A percentile compares a stretch with the other conserved stretches of the same genome.
These are phyloP conservation scores for Ctenopoma multispine DNA, from an alignment of 2,797 vertebrate species.

Conservation along the genomic window DNA sequence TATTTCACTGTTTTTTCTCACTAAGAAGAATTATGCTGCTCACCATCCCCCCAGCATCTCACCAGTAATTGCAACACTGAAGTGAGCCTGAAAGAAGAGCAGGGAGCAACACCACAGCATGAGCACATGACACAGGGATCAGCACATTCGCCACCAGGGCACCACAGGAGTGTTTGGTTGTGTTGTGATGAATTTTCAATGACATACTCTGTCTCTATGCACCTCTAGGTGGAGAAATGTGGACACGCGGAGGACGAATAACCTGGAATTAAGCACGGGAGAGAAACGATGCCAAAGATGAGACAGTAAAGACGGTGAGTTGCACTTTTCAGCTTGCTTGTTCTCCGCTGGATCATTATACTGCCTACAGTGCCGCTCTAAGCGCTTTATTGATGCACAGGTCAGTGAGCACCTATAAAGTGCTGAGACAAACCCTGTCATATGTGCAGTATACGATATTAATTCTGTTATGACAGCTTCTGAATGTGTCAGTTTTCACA, in stretches of 20 bases:
- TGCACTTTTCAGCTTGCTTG: conserved; percentile 10
- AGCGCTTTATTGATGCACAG: conserved; percentile 26
- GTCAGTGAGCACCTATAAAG: conserved; percentile 18
- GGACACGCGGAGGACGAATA: conserved; percentile 41
- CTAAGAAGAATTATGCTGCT: conserved; percentile 13
- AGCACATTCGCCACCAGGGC: conserved; percentile 52
- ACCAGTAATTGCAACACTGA: conserved; percentile 49
- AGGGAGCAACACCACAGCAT: conserved; percentile 55
- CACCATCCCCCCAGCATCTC: conserved; percentile 37
- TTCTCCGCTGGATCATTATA: conserved; percentile 19
- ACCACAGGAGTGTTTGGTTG: conserved; percentile 48
- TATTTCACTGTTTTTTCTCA: conserved; percentile 11
- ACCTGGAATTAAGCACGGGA: conserved; percentile 61
- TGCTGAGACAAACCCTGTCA: conserved; percentile 23
- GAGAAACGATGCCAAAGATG: conserved; percentile 69
- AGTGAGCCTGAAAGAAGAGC: conserved; percentile 46
- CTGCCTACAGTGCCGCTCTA: conserved; percentile 1
- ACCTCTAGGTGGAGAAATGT: conserved; percentile 67
- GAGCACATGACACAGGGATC: conserved; percentile 60
- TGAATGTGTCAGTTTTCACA: conserved; percentile 27
- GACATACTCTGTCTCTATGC: conserved; percentile 46
- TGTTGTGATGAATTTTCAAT: conserved; percentile 58
- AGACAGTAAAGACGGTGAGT: conserved; percentile 74
- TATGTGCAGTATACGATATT: conserved; percentile 1
- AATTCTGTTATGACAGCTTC: conserved; percentile 18